Conservation (phyloP, 2,797 vertebrate genomes). For the Ambastaia sidthimunki region DNA sequence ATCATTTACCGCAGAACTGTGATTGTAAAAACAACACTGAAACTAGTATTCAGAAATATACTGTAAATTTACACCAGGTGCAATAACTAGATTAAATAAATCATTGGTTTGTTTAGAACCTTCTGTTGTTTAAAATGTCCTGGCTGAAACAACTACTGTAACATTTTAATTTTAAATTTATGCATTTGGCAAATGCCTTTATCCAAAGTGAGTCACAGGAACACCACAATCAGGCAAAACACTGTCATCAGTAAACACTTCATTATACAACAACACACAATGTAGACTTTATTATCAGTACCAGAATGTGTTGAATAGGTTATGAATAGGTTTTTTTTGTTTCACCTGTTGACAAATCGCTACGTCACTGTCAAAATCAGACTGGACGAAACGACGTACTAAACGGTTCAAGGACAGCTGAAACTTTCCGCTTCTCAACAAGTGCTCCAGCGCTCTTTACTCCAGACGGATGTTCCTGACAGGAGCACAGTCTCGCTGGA, state of each 20-base stretch:
- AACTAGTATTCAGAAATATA: too few relatives aligned
- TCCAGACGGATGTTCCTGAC: conserved; percentile 42
- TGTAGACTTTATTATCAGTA: not conserved
- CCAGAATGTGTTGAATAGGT: not conserved
- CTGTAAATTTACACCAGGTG: too few relatives aligned
- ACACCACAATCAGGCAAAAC: not conserved
- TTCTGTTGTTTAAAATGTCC: not conserved
- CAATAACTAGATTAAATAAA: too few relatives aligned
- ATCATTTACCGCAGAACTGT: too few relatives aligned
- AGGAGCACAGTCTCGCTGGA: conserved; percentile 38
- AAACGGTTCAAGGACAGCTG: not conserved
- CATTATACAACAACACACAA: not conserved
- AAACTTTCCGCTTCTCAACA: too few relatives aligned
- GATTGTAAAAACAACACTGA: too few relatives aligned
- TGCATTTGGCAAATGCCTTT: too few relatives aligned
- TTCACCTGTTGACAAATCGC: too few relatives aligned
- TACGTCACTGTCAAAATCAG: not conserved
- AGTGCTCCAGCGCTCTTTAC: conserved; percentile 23
- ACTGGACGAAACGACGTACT: conserved; percentile 18
- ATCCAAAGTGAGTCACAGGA: too few relatives aligned
- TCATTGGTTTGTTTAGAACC: too few relatives aligned
- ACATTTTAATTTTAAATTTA: too few relatives aligned
- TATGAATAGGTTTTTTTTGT: not conserved
- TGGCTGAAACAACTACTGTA: not conserved
- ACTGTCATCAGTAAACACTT: not conserved